A percentile compares a stretch with the other conserved stretches of the same genome.
Evolutionary conservation across 2,113 vertebrate genomes (phyloP).

Genomic region (Pseudopipra pipra): DNA sequence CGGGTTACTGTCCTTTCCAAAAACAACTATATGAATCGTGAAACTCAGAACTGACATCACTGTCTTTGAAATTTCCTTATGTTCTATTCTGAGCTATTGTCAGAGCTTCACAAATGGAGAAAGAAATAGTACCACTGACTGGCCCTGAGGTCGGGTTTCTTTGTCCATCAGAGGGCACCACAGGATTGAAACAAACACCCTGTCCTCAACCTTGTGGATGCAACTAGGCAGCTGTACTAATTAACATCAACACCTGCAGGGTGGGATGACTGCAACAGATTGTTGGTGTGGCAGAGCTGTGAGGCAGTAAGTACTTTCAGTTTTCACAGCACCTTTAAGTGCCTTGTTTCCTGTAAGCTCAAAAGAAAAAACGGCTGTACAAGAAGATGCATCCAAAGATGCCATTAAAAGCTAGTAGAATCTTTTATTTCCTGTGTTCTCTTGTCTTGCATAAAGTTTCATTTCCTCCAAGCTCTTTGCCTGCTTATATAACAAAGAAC

Average conservation of each 20-base stretch:
- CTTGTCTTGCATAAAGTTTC: background rate
- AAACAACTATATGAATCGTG: background rate
- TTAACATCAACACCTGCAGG: background rate
- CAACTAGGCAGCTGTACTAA: background rate
- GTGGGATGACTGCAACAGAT: background rate
- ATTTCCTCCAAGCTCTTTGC: background rate
- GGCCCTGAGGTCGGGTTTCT: background rate
- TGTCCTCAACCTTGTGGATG: background rate
- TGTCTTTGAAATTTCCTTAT: background rate
- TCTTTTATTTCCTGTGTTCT: background rate
- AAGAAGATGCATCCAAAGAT: background rate
- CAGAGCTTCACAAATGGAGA: background rate
- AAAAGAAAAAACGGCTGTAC: background rate
- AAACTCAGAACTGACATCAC: background rate
- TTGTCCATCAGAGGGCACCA: background rate
- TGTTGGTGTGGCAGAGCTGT: background rate
- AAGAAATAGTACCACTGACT: background rate
- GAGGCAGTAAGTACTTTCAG: background rate
- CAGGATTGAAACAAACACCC: background rate
- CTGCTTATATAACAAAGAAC: background rate
- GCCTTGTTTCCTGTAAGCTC: background rate
- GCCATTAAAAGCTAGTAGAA: background rate
- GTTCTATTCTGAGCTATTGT: background rate
- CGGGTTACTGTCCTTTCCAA: background rate
- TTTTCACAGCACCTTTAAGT: background rate